Evolutionary conservation across 92 coral and sea anemone genomes (phyloP), one percentile per base, ranked within the genome.

Genomic region (Muricea muricata): DNA sequence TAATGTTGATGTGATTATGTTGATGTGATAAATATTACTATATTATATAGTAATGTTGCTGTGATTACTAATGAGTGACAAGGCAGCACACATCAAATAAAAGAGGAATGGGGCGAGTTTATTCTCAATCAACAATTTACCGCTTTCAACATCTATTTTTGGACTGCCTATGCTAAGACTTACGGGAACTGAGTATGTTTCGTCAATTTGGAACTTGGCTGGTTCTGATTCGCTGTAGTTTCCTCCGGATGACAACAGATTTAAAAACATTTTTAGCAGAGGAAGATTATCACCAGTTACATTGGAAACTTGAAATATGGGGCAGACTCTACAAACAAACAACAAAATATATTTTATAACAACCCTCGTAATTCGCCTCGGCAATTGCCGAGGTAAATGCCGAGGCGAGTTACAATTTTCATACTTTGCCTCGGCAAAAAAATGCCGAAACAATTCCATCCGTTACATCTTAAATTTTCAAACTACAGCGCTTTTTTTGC

Each of bases 101-200:
- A 47, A 29, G 14, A 30, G 77, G 67, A 42, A 5, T 67, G 77
- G 48, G 34, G 17, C 18, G 54, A 67, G 17, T 29, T 31, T 46
- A 48, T 15, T 34, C 24, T 26, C 50, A 42, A 42, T 42, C 50
- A 42, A 42, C 14, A 42, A 42, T 7, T 42, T 42, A 42, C 50
- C 7, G 50, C 50, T 42, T 42, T 42, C 50, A 7, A 42, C 50
- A 7, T 7, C 50, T 42, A 42, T 42, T 42, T 42, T 42, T 42
- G 50, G 50, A 14, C 50, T 42, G 50, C 50, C 50, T 42, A 42
- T 42, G 50, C n/a, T n/a, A n/a, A n/a, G n/a, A 82, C 96, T 88
- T 42, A 96, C 99, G 61, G 99, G 99, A 12, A 96, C 99, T 35
- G 99, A 96, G 72, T 96, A 96, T 1, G 99, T 93, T 81, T 96